These are phyloP conservation scores for Gadopsis marmoratus DNA, from an alignment of 2,797 vertebrate genomes.

Conservation along the genomic window DNA sequence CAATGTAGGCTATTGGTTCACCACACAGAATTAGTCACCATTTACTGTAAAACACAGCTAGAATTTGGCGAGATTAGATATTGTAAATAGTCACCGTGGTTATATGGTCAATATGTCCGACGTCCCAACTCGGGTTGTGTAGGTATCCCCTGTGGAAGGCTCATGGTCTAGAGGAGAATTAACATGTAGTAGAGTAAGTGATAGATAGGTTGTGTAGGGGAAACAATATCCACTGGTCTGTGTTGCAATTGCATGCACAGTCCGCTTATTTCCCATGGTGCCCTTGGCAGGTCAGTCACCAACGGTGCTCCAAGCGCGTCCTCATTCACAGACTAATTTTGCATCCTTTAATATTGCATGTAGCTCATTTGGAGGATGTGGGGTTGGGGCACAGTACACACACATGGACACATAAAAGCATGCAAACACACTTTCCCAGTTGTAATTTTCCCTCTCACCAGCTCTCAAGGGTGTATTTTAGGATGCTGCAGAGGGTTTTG, in stretches of 20 bases:
- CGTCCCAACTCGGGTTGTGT: constrained; percentile 42
- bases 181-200: constrained; percentile 60
- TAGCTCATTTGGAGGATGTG: constrained; percentile 92
- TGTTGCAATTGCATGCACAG: constrained; percentile 64
- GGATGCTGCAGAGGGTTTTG: constrained; percentile 72
- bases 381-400: constrained; percentile 76
- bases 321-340: constrained; percentile 76
- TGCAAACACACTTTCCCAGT: constrained; percentile 54
- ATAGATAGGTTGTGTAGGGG: constrained; percentile 61
- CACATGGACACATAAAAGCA: constrained; percentile 44
- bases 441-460: constrained; percentile 62
- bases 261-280: constrained; percentile 85
- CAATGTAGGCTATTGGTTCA: background rate
- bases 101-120: constrained; percentile 52
- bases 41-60: constrained; percentile 23
- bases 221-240: constrained; percentile 72
- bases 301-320: constrained; percentile 66
- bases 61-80: constrained; percentile 17
- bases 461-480: constrained; percentile 76
- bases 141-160: constrained; percentile 38
- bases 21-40: background rate
- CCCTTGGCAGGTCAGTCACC: constrained; percentile 75
- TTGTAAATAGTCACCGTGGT: constrained; percentile 33
- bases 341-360: constrained; percentile 97
- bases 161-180: constrained; percentile 48